A percentile compares a stretch with the other conserved stretches of the same genome.
phyloP scores from a whole-genome alignment of 2,797 vertebrate species.

The Pelodytes ibericus region DNA sequence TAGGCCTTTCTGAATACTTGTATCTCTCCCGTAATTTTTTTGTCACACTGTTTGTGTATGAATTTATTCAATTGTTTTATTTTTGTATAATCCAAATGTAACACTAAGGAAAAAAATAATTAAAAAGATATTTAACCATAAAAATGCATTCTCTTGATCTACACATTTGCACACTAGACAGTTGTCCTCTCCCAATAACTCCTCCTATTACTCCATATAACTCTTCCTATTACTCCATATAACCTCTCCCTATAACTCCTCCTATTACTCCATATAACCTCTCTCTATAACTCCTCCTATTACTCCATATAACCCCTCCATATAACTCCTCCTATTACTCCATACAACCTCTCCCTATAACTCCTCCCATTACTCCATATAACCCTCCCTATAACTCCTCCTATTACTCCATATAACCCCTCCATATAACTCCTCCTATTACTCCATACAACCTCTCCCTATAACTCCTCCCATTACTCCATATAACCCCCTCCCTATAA shows the following conservation, averaged over 20 bases:
- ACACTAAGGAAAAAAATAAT: no score
- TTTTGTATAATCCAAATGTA: no score
- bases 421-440: constrained; percentile 6
- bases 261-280: neutral
- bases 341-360: neutral
- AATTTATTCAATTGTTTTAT: no score
- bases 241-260: neutral
- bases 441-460: neutral
- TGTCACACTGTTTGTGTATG: no score
- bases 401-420: constrained; percentile 8
- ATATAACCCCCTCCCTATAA: neutral
- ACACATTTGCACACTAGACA: no score
- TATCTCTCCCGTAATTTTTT: no score
- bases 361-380: neutral
- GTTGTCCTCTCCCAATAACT: neutral
- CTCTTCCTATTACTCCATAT: neutral
- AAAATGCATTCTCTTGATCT: no score
- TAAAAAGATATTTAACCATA: no score
- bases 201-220: constrained; percentile 3
- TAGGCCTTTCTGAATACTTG: no score
- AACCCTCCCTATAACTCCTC: neutral
- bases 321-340: neutral
- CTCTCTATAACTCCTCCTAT: neutral
- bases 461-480: constrained; percentile 2
- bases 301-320: neutral